Base-by-base conservation (phyloP, 2,113 vertebrate genomes). In the Lota lota region DNA sequence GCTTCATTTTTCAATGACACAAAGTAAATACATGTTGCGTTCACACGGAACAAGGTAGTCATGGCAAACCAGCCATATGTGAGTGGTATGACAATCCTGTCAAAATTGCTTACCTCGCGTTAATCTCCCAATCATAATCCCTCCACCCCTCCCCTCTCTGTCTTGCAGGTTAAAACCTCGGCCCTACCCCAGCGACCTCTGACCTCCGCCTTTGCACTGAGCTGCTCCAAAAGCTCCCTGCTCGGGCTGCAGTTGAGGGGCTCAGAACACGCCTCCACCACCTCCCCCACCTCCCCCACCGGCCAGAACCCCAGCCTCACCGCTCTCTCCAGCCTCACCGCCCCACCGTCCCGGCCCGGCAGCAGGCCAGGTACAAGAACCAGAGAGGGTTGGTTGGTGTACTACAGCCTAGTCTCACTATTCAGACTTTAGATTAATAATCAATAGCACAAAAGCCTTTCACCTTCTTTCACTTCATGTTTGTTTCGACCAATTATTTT, bases 121-220 rank as follows among this genome's bases (percentile, higher is more conserved):
- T 69, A 81, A 79, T 79, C 68, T 67, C 67, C 67, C 15, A 22
- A 20, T 78, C 47, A 28, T 77, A 22, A 61, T 61, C 21, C 79
- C 75, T 72, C 24, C 36, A 54, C 33, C 57, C 61, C 54, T 22
- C 61, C 68, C 63, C 47, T 15, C 20, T 71, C 61, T 84, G 72
- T 75, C 50, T 74, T 40, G 51, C 64, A 98, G 97, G 94, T 97
- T 70, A 93, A 90, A 75, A 73, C 78, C 19, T 82, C 75, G 12
- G 77, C 88, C 36, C 91, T 90, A 51, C 72, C 80, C 22, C 81
- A 2, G 15, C 75, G 73, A 60, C 84, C 80, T 69, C 79, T 78
- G 1, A 70, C 64, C 7, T 90, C 86, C 1, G 83, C 92, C 59
- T 89, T 86, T 72, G 85, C 79, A 60, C 79, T 78, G 68, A 77